Base-by-base conservation (phyloP, 2,888 invertebrate genomes). In the Brachylomia viminalis region DNA sequence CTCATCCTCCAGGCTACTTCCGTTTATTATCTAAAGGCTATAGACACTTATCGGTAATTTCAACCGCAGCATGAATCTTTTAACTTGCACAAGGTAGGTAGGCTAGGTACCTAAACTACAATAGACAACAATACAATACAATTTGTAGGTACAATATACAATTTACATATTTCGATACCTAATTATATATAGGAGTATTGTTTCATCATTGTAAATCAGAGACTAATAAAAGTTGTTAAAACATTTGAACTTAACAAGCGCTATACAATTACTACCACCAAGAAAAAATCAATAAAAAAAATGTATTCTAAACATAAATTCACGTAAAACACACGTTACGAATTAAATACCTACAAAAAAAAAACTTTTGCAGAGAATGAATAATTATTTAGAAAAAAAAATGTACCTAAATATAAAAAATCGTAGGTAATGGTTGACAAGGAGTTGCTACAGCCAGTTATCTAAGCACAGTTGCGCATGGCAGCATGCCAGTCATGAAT, bases 401-500 rank as follows among this genome's bases (percentile, higher is more conserved):
- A n/a, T 45, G 52, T 38, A 38, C 33, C 6, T 4, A 67, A 20
- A 6, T 52, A 23, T 13, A 61, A 33, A 47, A 27, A 17, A 27
- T 0, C 45, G 6, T 33, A n/a, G n/a, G n/a, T n/a, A 42, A 54
- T 66, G 33, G 42, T 58, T 54, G 2, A 38, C 30, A 59, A 72
- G 47, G n/a, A 62, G 17, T 27, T 59, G n/a, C 20, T 58, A 42
- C 33, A 67, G 27, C 10, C 20, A 73, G 27, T 4, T 5, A 42
- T 15, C 38, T 15, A 45, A 49, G 45, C 72, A 70, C 74, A 72
- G 49, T 80, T 74, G 80, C 79, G 75, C 76, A 77, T 69, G 61
- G 56, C 77, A 64, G 79, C 81, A 72, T 72, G 77, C 77, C 45
- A 42, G 85, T 38, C 72, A 81, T 72, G 68, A 74, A 74, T 77